Base-by-base conservation (phyloP, 2,888 invertebrate genomes). In the Acanthosepion pharaonis region DNA sequence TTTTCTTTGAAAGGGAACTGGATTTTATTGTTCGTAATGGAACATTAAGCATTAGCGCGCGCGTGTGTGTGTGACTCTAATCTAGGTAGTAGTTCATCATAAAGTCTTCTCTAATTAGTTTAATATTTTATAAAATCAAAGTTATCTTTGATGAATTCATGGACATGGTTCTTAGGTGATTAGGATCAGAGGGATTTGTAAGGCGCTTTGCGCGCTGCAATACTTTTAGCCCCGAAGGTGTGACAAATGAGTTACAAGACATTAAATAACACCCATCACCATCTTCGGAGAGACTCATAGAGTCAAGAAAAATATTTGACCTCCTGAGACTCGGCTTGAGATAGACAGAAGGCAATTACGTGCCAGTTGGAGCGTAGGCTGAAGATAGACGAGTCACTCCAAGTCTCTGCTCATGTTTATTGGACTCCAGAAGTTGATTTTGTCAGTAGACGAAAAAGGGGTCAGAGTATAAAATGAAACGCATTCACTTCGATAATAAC, bases 211-310 rank as follows among this genome's bases (percentile, higher is more conserved):
- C 78, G 0, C 78, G 18, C n/a, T 78, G n/a, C 78, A 15, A 18
- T 78, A 78, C n/a, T 78, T 78, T 33, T n/a, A n/a, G 78, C n/a
- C 78, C 9, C n/a, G 33, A 33, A 78, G 78, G 78, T 78, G 78
- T 78, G 78, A 78, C 78, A 78, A 78, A 78, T 78, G 78, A 78
- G 78, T 11, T n/a, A 78, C n/a, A 78, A 78, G 78, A 78, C 78
- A 33, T 78, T 78, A 78, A 78, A 78, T 78, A 33, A 78, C 78
- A 78, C 78, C 78, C 78, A 78, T 78, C n/a, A 18, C 78, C n/a
- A n/a, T 78, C n/a, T 59, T 59, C 5, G 59, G 20, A 23, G 8
- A 51, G 51, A 11, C 51, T 15, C 4, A 18, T 78, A n/a, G 78
- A 33, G 78, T 78, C 78, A n/a, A 78, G 78, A n/a, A n/a, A 78